Evolutionary conservation across 2,797 vertebrate genomes (phyloP).

Genomic region (Crocodylus rhombifer): DNA sequence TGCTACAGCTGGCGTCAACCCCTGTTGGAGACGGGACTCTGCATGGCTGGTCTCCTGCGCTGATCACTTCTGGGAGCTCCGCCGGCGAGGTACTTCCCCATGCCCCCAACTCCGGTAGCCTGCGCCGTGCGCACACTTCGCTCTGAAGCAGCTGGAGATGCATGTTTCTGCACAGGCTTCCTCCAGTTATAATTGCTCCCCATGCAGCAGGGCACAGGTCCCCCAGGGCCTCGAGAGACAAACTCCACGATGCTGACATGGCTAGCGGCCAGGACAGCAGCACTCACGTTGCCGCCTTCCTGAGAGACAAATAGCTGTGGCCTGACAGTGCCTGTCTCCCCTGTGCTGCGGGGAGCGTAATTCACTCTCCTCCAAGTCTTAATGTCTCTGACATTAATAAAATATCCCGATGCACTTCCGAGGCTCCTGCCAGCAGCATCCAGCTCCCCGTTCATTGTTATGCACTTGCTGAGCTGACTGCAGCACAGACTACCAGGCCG

Average conservation of each 20-base stretch:
- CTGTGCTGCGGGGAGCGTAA: background rate
- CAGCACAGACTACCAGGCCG: background rate
- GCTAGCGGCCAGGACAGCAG: background rate
- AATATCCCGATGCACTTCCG: background rate
- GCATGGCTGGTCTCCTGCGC: background rate
- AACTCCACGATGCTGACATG: background rate
- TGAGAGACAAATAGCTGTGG: background rate
- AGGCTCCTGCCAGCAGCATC: background rate
- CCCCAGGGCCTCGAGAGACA: background rate
- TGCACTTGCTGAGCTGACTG: background rate
- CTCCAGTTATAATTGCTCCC: background rate
- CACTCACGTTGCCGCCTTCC: background rate
- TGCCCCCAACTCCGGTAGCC: slow-evolving; percentile 64
- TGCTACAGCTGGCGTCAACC: background rate
- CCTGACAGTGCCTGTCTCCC: background rate
- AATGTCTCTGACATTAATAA: background rate
- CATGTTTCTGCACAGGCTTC: background rate
- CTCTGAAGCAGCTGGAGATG: background rate
- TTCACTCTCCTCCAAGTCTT: background rate
- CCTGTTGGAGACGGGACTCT: background rate
- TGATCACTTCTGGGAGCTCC: background rate
- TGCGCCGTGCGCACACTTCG: background rate
- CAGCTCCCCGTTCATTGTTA: slow-evolving; percentile 9
- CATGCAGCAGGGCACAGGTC: background rate
- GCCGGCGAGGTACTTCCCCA: background rate